Evolutionary conservation across 2,888 invertebrate species (phyloP).

Genomic region (Ectemnius continuus): DNA sequence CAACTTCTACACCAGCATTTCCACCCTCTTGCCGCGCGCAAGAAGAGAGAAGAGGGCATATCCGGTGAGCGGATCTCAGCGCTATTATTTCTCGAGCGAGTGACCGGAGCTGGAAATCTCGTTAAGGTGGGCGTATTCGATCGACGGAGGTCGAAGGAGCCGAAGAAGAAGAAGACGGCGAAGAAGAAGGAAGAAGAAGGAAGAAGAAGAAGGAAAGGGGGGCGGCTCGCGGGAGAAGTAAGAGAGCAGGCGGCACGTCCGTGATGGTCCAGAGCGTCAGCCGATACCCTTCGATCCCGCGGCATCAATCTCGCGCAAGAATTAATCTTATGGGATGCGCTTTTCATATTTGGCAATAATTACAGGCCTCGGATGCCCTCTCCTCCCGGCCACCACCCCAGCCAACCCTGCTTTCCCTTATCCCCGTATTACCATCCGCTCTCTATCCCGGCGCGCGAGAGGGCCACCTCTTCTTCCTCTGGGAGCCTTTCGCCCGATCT

Average conservation of each 20-base stretch:
- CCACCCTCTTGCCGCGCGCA: too few species aligned
- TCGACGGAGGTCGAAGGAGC: constrained; percentile 43
- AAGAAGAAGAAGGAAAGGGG: constrained; percentile 11
- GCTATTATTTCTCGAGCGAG: constrained; percentile 55
- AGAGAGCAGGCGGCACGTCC: background rate
- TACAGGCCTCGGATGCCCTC: constrained; percentile 71
- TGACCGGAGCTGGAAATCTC: constrained; percentile 77
- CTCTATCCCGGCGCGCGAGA: background rate
- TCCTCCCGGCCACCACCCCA: constrained; percentile 35
- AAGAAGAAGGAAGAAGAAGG: constrained; percentile 4
- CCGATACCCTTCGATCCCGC: constrained; percentile 73
- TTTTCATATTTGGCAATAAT: constrained; percentile 78
- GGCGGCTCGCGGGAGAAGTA: background rate
- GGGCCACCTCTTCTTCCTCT: constrained; percentile 18
- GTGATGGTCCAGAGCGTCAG: constrained; percentile 40
- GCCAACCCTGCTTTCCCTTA: constrained; percentile 13
- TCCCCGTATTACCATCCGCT: background rate
- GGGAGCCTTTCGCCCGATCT: constrained; percentile 32
- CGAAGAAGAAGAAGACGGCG: too few species aligned
- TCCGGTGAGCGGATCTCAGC: too few species aligned
- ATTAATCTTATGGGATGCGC: constrained; percentile 75
- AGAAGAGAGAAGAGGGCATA: too few species aligned
- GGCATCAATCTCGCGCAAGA: constrained; percentile 78
- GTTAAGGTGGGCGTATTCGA: constrained; percentile 76
- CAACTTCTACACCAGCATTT: too few species aligned